phyloP scores from a whole-genome alignment of 2,888 invertebrate species.

The Agrochola lychnidis region DNA sequence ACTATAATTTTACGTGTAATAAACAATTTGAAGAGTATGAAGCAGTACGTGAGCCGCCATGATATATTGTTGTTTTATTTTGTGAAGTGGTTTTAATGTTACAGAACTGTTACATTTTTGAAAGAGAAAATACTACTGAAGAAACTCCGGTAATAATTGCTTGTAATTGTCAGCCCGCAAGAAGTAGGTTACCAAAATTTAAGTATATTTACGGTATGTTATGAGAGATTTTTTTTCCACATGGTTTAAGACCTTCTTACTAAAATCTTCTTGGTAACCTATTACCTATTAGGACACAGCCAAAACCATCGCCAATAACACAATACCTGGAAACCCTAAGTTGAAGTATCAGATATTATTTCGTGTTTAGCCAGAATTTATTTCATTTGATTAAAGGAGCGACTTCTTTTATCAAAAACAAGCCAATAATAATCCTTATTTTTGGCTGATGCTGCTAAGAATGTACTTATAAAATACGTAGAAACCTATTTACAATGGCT shows the following conservation, averaged over 20 bases:
- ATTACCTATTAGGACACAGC: too few relatives aligned
- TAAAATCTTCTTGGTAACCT: too few relatives aligned
- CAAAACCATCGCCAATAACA: not conserved
- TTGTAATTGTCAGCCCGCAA: not conserved
- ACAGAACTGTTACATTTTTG: not conserved
- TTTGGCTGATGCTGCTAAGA: not conserved
- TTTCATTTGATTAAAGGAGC: not conserved
- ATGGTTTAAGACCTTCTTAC: too few relatives aligned
- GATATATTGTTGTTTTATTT: constrained; percentile 28
- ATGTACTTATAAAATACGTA: not conserved
- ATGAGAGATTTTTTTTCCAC: too few relatives aligned
- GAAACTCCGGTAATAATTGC: not conserved
- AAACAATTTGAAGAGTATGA: constrained; percentile 45
- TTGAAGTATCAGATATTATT: not conserved
- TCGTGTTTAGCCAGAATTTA: not conserved
- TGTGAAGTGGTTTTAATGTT: not conserved
- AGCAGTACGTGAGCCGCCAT: constrained; percentile 9
- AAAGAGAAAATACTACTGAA: not conserved
- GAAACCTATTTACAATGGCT: not conserved
- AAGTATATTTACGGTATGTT: not conserved
- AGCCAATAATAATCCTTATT: too few relatives aligned
- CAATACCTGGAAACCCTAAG: not conserved
- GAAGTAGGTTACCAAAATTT: not conserved
- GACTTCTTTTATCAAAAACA: too few relatives aligned
- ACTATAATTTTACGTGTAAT: constrained; percentile 61